Conservation (phyloP, 2,113 vertebrate species). For the Gavia stellata region DNA sequence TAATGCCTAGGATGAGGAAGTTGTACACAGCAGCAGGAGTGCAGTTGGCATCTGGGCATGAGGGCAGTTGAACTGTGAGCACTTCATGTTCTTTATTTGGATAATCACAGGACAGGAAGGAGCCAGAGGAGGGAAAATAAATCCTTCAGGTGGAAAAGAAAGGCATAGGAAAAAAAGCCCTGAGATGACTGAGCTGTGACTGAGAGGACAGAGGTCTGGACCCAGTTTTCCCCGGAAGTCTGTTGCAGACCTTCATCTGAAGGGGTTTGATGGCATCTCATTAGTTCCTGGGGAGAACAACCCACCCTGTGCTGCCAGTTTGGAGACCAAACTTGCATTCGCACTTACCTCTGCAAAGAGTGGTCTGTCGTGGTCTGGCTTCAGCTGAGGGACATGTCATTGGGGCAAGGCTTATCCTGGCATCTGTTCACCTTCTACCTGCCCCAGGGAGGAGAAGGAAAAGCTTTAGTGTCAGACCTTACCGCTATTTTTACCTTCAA, state of each 20-base stretch:
- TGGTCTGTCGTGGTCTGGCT: background rate
- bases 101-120: background rate
- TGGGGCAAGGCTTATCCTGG: background rate
- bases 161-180: background rate
- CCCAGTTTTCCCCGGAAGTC: background rate
- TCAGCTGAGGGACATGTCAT: background rate
- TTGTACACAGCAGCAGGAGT: background rate
- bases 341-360: background rate
- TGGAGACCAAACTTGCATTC: background rate
- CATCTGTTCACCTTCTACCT: background rate
- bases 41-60: background rate
- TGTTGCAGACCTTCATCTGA: background rate
- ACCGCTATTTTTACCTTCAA: background rate
- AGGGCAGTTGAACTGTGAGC: background rate
- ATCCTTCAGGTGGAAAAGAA: background rate
- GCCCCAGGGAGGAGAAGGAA: background rate
- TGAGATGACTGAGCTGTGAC: background rate
- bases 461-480: background rate
- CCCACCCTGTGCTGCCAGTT: background rate
- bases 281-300: background rate
- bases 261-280: background rate
- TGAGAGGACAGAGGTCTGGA: accelerated
- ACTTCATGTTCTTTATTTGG: background rate
- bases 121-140: background rate
- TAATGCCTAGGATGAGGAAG: background rate